Conservation (phyloP, 2,797 vertebrate species). For the Micrastur ruficollis region DNA sequence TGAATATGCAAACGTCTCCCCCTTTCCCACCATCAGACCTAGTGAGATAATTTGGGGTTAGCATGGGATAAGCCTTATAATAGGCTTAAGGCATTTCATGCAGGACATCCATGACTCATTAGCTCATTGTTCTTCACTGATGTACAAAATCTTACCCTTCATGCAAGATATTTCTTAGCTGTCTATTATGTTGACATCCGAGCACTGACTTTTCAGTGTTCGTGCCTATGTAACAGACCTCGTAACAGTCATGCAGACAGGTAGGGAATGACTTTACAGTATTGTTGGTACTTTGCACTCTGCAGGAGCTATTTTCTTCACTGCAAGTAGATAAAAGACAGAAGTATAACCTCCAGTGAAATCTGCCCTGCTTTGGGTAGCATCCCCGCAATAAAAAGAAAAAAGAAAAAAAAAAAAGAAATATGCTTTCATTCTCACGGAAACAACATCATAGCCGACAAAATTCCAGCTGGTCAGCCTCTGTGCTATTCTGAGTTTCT, state of each 20-base stretch:
- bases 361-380: not conserved
- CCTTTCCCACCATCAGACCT: not conserved
- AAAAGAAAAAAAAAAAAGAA: not conserved
- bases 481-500: not conserved
- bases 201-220: not conserved
- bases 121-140: not conserved
- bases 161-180: not conserved
- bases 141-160: not conserved
- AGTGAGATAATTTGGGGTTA: not conserved
- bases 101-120: slow-evolving; percentile 12
- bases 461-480: not conserved
- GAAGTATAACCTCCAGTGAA: not conserved
- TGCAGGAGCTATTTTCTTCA: not conserved
- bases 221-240: not conserved
- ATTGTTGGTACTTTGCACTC: not conserved
- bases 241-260: not conserved
- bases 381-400: not conserved
- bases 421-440: not conserved
- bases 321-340: not conserved
- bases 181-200: not conserved
- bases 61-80: not conserved
- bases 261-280: not conserved
- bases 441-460: not conserved
- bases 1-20: not conserved
- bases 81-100: not conserved